Evolutionary conservation across 2,113 vertebrate species (phyloP), one percentile per base, ranked within the genome.

Genomic region (Probosciger aterrimus): DNA sequence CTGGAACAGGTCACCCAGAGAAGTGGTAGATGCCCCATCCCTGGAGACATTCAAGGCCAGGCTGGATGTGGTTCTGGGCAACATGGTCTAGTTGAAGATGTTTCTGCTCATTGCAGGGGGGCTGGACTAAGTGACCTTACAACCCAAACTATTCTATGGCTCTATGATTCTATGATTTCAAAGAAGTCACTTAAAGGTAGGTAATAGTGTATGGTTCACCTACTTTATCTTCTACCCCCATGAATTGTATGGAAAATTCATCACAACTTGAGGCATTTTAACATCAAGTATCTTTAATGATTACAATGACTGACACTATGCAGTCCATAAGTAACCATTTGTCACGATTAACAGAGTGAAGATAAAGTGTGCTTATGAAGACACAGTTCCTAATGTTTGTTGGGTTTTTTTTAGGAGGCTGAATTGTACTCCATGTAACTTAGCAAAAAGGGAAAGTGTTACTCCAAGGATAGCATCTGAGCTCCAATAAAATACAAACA

Each of bases 371-470:
- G 15, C 3, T 67, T 80, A 50, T 25, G 41, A 71, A 47, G 33
- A 75, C 23, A 55, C 9, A 53, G 20, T 25, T 91, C 20, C 18
- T 81, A 11, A 9, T 20, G 9, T n/a, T 57, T 74, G 3, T 8
- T 69, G 9, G 2, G 1, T 0, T 0, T 9, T 37, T 71, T 77
- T 60, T 39, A 80, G 46, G 18, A 65, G 13, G 23, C 11, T 53
- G 44, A 65, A 39, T 41, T 80, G 14, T 43, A 65, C 6, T 60
- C 14, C 41, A 37, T 7, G 27, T 19, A 88, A 52, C 11, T 18
- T 73, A 44, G 30, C 50, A 15, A 27, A 73, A 28, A 67, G 80
- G 33, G 7, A 28, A 76, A 64, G 8, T 25, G 10, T 15, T 73
- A 82, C 13, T n/a, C 9, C 20, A 81, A 30, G 15, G 27, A 70